Evolutionary conservation across 2,888 invertebrate species (phyloP).

Genomic region (Diachrysia chrysitis): DNA sequence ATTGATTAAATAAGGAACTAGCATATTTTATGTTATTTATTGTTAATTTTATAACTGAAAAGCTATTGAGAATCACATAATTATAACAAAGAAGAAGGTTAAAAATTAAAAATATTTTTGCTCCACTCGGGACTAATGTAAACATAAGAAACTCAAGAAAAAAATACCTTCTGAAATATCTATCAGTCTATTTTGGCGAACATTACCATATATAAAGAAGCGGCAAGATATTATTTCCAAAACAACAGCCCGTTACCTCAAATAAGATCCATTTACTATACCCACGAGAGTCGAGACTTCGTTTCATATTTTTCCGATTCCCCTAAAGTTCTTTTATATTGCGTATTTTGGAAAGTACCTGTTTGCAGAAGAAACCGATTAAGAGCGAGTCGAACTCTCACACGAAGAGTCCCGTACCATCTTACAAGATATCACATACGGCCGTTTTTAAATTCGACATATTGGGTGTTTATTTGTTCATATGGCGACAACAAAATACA

Average conservation of each 20-base stretch:
- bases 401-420: not conserved
- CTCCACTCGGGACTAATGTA: not conserved
- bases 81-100: too few relatives aligned
- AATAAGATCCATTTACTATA: not conserved
- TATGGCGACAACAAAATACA: too few relatives aligned
- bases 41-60: too few relatives aligned
- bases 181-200: not conserved
- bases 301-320: not conserved
- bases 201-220: constrained; percentile 1
- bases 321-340: not conserved
- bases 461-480: too few relatives aligned
- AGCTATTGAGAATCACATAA: too few relatives aligned
- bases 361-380: not conserved
- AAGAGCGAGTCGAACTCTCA: not conserved
- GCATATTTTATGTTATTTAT: too few relatives aligned
- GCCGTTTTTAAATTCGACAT: too few relatives aligned
- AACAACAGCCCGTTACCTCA: not conserved
- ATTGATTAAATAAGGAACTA: too few relatives aligned
- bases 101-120: not conserved
- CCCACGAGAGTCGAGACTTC: constrained; percentile 5
- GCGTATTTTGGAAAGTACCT: constrained; percentile 5
- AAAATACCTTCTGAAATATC: not conserved
- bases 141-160: not conserved
- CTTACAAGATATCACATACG: not conserved
- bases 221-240: not conserved